Percentiles rank a stretch among this genome's conserved stretches.
These are phyloP conservation scores for Pocillopora meandrina DNA, from an alignment of 92 coral and sea anemone genomes.

Conservation along the genomic window DNA sequence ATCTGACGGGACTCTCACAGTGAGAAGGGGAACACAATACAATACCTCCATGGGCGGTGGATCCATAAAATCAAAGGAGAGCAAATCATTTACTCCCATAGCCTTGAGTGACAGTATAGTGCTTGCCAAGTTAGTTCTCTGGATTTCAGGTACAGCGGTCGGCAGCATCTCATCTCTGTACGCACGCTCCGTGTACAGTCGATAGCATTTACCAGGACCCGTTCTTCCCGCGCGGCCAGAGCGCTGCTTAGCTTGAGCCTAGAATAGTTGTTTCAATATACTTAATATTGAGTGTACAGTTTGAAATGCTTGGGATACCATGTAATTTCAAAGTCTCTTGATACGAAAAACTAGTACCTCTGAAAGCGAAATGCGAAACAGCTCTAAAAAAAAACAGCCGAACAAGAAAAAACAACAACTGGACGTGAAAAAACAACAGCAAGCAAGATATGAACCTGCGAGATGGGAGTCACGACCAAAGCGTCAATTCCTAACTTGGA, in stretches of 20 bases:
- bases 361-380: no score
- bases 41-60: conserved; percentile 98
- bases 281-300: neutral
- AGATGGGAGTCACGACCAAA: conserved; percentile 98
- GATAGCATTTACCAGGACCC: conserved; percentile 99
- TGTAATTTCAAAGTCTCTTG: neutral
- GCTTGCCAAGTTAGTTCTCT: conserved; percentile 94
- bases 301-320: neutral
- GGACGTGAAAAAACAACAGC: neutral
- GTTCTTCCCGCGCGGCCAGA: conserved; percentile 99
- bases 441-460: conserved; percentile 67
- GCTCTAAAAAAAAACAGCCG: neutral
- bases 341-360: no score
- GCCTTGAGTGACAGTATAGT: conserved; percentile 96
- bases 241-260: conserved; percentile 98
- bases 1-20: neutral
- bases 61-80: conserved; percentile 98
- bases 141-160: conserved; percentile 98
- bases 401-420: neutral
- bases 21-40: neutral
- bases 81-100: conserved; percentile 95
- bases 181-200: conserved; percentile 98
- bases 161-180: conserved; percentile 98
- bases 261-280: neutral
- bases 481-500: conserved; percentile 98